Conservation (phyloP, 2,888 invertebrate species). For the Geotrupes spiniger region DNA sequence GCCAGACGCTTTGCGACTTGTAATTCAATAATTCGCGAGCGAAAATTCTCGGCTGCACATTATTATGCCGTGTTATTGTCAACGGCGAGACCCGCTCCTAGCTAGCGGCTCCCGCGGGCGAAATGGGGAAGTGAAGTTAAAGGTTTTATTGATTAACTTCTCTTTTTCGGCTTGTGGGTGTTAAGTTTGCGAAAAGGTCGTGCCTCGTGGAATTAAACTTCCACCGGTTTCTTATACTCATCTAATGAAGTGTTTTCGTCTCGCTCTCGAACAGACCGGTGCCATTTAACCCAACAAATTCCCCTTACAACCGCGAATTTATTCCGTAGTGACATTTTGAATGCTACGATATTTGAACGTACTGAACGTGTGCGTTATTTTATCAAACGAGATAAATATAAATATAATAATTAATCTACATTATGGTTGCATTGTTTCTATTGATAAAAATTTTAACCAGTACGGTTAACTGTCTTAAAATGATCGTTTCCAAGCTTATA, state of each 20-base stretch:
- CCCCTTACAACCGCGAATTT: too few relatives aligned
- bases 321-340: too few relatives aligned
- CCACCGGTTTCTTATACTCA: conserved; percentile 31
- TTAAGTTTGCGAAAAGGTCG: conserved; percentile 39
- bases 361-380: too few relatives aligned
- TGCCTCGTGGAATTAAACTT: conserved; percentile 42
- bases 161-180: conserved; percentile 38
- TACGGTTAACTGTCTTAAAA: too few relatives aligned
- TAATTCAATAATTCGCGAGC: conserved; percentile 40
- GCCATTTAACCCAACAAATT: too few relatives aligned
- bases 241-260: conserved; percentile 36
- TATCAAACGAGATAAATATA: too few relatives aligned
- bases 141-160: conserved; percentile 46
- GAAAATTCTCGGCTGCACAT: conserved; percentile 35
- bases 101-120: conserved; percentile 32
- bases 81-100: conserved; percentile 26
- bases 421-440: too few relatives aligned
- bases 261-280: not conserved
- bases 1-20: conserved; percentile 37
- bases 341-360: too few relatives aligned
- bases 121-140: conserved; percentile 41
- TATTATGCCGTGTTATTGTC: conserved; percentile 36
- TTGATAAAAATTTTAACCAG: too few relatives aligned
- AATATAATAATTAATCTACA: too few relatives aligned
- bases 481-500: too few relatives aligned